Evolutionary conservation across 2,888 invertebrate species (phyloP).

Genomic region (Oscheius sp.): DNA sequence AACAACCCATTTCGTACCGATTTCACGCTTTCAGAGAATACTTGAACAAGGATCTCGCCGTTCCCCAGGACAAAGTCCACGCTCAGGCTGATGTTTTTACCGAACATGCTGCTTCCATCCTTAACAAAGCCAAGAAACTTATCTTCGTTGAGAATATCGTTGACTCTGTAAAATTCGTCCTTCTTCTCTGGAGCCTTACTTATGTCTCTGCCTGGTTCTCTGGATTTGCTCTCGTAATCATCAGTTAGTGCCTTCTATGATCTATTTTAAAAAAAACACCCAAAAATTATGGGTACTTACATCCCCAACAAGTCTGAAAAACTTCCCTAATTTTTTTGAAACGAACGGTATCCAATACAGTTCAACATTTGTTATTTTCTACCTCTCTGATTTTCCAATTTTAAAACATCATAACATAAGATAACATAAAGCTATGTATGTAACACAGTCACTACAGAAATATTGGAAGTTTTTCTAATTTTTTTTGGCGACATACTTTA

Average conservation of each 20-base stretch:
- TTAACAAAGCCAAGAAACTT: constrained; percentile 86
- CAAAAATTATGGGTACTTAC: no score
- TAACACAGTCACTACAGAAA: no score
- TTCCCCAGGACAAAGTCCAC: constrained; percentile 91
- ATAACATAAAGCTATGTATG: no score
- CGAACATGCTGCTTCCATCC: constrained; percentile 84
- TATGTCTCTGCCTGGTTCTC: constrained; percentile 99
- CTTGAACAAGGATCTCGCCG: constrained; percentile 85
- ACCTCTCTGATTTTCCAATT: no score
- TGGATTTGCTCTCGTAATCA: constrained; percentile 95
- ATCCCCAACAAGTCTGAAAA: no score
- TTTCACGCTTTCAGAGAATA: constrained; percentile 72
- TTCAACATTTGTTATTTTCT: no score
- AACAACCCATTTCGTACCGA: neutral
- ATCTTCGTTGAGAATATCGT: constrained; percentile 96
- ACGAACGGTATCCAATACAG: no score
- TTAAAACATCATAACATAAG: no score
- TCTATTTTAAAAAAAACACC: neutral
- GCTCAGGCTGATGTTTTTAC: constrained; percentile 86
- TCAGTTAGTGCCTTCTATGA: constrained; percentile 77
- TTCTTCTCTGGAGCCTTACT: constrained; percentile 93
- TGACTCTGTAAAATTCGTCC: constrained; percentile 84
- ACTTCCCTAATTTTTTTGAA: no score
- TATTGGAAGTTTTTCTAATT: no score
- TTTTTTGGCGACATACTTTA: no score